Conservation (phyloP, 2,797 vertebrate species). For the Anas capensis region DNA sequence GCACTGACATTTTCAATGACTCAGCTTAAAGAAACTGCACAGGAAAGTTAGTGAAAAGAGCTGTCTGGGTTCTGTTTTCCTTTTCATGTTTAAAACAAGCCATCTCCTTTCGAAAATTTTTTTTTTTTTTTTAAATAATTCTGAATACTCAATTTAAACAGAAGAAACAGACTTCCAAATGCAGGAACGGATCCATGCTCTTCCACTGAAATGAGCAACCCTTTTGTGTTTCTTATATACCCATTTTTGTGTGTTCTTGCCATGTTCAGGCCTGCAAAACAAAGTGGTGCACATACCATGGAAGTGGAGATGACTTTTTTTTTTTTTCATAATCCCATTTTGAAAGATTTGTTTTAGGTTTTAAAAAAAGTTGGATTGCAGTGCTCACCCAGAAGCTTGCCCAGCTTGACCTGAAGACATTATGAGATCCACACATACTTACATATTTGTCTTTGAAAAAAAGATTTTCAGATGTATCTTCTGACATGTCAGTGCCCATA, state of each 20-base stretch:
- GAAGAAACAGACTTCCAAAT: neutral
- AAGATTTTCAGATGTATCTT: neutral
- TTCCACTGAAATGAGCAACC: neutral
- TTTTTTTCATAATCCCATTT: slow-evolving; percentile 4
- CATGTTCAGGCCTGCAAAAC: neutral
- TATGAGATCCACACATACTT: neutral
- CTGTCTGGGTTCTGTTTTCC: neutral
- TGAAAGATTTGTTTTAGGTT: neutral
- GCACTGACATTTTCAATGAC: slow-evolving; percentile 3
- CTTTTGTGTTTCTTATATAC: neutral
- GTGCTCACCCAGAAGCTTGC: neutral
- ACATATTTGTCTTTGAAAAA: neutral
- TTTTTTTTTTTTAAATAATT: neutral
- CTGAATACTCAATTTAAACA: slow-evolving; percentile 25
- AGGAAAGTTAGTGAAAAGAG: neutral
- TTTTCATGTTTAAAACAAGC: slow-evolving; percentile 17
- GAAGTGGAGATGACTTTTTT: neutral
- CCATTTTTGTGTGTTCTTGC: slow-evolving; percentile 11
- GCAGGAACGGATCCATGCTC: neutral
- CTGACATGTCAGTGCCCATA: neutral
- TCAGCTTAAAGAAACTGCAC: neutral
- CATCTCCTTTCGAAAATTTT: neutral
- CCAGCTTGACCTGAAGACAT: neutral
- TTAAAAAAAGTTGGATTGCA: neutral
- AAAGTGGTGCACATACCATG: rapidly evolving